Evolutionary conservation across 2,113 vertebrate species (phyloP).

Genomic region (Triplophysa siluroides): DNA sequence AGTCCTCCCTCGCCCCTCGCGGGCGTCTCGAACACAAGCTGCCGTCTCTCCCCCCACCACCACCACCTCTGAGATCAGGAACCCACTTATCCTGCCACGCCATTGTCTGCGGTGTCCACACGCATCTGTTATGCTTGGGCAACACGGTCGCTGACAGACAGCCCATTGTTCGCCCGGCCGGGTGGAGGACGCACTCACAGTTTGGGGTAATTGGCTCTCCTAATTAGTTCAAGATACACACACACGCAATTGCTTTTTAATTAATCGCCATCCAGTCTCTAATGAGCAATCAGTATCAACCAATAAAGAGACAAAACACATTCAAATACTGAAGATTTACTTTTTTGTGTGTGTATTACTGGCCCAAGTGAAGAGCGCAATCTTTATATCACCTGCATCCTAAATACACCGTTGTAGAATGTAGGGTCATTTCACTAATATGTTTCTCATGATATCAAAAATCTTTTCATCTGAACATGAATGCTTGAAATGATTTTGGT

Average conservation of each 20-base stretch:
- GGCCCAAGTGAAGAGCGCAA: too few species aligned
- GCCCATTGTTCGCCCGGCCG: conserved; percentile 53
- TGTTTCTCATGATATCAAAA: too few species aligned
- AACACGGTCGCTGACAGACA: conserved; percentile 60
- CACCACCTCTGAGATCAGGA: conserved; percentile 42
- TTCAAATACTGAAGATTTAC: conserved; percentile 1
- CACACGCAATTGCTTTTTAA: conserved; percentile 60
- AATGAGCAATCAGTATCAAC: conserved; percentile 49
- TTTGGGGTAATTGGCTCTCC: conserved; percentile 60
- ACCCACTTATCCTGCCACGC: conserved; percentile 57
- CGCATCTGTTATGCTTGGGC: conserved; percentile 70
- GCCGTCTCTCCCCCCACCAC: conserved; percentile 39
- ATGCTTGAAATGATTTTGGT: too few species aligned
- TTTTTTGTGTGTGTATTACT: not conserved
- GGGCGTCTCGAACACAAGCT: conserved; percentile 61
- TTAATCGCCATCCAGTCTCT: conserved; percentile 54
- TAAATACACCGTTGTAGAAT: too few species aligned
- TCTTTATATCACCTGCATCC: too few species aligned
- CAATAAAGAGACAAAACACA: conserved; percentile 19
- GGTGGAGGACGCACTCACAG: conserved; percentile 60
- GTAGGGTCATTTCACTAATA: too few species aligned
- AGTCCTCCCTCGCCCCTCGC: conserved; percentile 58
- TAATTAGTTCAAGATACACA: conserved; percentile 65
- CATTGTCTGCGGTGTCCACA: conserved; percentile 70
- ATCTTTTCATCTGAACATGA: too few species aligned